Percentiles rank a stretch among this genome's conserved stretches.
These are phyloP conservation scores for Phortica variegata DNA, from an alignment of 1,140 invertebrate genomes.

Conservation along the genomic window DNA sequence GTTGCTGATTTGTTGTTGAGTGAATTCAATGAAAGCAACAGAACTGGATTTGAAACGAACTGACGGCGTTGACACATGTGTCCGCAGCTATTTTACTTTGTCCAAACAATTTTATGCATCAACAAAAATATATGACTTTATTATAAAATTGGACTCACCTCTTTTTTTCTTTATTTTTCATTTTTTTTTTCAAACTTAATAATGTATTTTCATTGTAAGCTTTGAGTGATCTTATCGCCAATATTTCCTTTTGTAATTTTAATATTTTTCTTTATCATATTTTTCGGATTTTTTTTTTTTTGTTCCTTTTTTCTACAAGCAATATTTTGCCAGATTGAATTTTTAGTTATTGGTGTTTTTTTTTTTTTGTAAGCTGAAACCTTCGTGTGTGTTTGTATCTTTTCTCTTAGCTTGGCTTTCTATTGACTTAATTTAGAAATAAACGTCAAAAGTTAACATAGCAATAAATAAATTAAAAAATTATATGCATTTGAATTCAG, in stretches of 20 bases:
- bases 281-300: neutral
- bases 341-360: too few species aligned
- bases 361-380: conserved; percentile 29
- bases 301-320: neutral
- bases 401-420: conserved; percentile 41
- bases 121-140: conserved; percentile 51
- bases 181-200: neutral
- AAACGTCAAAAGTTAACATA: conserved; percentile 36
- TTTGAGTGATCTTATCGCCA: too few species aligned
- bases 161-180: neutral
- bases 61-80: too few species aligned
- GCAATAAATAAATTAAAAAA: neutral
- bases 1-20: too few species aligned
- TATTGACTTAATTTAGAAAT: conserved; percentile 46
- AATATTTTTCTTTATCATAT: too few species aligned
- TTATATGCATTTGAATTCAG: too few species aligned
- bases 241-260: too few species aligned
- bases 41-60: too few species aligned
- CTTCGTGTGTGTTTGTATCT: too few species aligned
- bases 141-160: conserved; percentile 16
- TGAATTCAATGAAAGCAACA: too few species aligned
- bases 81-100: conserved; percentile 3
- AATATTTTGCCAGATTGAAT: too few species aligned
- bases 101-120: conserved; percentile 36
- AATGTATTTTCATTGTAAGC: too few species aligned